Conservation (phyloP, 64 coral and sea anemone species). For the Acropora tenuis region DNA sequence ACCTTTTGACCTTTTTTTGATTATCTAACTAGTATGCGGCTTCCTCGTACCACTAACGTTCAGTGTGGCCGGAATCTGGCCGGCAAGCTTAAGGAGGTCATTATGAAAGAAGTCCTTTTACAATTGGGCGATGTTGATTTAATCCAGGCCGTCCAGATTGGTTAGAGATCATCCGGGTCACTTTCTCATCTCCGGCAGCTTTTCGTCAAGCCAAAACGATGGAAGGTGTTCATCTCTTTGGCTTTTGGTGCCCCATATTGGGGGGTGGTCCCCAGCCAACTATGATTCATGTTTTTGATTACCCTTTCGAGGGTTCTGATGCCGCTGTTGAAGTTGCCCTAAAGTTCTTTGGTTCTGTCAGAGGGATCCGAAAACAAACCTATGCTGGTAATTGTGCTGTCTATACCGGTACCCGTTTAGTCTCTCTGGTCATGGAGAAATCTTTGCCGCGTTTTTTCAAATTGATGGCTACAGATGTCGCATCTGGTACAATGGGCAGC, state of each 20-base stretch:
- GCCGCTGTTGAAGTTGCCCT: neutral
- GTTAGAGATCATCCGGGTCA: neutral
- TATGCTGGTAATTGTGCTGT: too few relatives aligned
- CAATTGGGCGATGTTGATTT: neutral
- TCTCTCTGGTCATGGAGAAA: neutral
- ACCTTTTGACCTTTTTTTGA: too few relatives aligned
- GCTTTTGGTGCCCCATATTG: neutral
- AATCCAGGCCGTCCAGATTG: neutral
- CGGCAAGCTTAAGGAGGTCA: neutral
- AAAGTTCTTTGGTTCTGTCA: neutral
- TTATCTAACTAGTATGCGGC: too few relatives aligned
- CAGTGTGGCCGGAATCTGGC: neutral
- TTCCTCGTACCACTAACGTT: neutral
- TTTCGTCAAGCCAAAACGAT: neutral
- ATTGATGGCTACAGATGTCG: neutral
- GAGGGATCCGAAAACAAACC: neutral
- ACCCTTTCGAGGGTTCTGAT: neutral
- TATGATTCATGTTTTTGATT: neutral
- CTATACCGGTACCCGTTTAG: neutral
- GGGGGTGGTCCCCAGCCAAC: neutral
- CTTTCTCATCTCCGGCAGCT: neutral
- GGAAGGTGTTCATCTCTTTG: neutral
- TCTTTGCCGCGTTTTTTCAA: neutral
- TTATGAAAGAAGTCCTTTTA: neutral
- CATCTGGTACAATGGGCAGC: neutral